Evolutionary conservation across 2,797 vertebrate genomes (phyloP).

Genomic region (Chiloscyllium punctatum): DNA sequence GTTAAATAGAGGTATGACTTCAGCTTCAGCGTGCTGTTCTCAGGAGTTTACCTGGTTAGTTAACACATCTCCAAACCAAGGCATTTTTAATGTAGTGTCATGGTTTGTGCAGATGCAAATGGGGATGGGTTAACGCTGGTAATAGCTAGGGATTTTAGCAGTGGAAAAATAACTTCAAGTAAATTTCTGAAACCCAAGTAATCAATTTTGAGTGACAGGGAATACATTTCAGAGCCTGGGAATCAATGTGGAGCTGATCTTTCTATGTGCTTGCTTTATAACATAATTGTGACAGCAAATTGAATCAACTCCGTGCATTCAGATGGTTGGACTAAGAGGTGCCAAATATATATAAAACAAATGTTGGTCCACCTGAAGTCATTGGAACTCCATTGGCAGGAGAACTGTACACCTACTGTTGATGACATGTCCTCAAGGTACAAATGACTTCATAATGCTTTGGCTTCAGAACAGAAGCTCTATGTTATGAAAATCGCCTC

Average conservation of each 20-base stretch:
- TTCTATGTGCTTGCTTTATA: background rate
- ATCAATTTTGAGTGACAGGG: background rate
- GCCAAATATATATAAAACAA: background rate
- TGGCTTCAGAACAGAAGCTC: background rate
- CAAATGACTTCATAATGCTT: background rate
- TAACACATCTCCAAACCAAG: background rate
- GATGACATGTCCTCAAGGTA: background rate
- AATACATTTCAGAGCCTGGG: background rate
- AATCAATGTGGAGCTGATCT: background rate
- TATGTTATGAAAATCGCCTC: background rate
- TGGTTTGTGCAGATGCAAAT: background rate
- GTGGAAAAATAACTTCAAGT: background rate
- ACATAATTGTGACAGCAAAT: background rate
- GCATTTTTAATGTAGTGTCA: background rate
- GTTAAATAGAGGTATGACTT: background rate
- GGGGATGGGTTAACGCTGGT: background rate
- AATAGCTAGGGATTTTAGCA: background rate
- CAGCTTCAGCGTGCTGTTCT: background rate
- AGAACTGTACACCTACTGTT: background rate
- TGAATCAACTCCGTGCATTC: background rate
- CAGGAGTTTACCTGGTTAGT: background rate
- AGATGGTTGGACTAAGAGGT: background rate
- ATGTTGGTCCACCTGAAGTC: background rate
- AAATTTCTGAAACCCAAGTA: background rate
- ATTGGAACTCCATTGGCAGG: background rate